These are phyloP conservation scores for Zaprionus gabonicus DNA, from an alignment of 1,140 invertebrate species.

Conservation along the genomic window DNA sequence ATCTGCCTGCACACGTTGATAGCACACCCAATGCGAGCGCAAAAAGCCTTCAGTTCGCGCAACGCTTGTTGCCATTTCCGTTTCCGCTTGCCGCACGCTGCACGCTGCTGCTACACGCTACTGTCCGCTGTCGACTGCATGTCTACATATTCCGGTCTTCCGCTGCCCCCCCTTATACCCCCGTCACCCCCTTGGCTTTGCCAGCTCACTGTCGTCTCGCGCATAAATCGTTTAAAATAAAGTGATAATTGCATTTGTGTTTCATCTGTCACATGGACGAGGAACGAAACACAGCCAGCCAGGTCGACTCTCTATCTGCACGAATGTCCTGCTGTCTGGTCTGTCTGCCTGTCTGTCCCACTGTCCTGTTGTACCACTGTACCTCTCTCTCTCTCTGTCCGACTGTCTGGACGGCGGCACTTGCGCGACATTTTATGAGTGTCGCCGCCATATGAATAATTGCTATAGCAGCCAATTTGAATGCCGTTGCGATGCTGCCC, in stretches of 20 bases:
- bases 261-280: conserved; percentile 78
- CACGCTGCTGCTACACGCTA: background rate
- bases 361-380: conserved; percentile 7
- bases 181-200: conserved; percentile 25
- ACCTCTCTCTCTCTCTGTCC: background rate
- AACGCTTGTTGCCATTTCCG: conserved; percentile 80
- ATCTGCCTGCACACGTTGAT: conserved; percentile 21
- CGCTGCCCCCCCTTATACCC: background rate
- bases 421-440: conserved; percentile 79
- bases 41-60: conserved; percentile 1
- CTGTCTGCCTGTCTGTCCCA: conserved; percentile 3
- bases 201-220: conserved; percentile 58
- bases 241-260: conserved; percentile 83
- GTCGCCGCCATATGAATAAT: conserved; percentile 81
- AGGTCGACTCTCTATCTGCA: conserved; percentile 2
- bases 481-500: conserved; percentile 46
- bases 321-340: conserved; percentile 1
- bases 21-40: background rate
- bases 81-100: conserved; percentile 73
- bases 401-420: conserved; percentile 42
- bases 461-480: conserved; percentile 83
- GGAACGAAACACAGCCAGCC: background rate
- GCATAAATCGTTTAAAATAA: conserved; percentile 84
- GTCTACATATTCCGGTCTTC: conserved; percentile 54
- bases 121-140: conserved; percentile 60